These are phyloP conservation scores for Sinocyclocheilus maitianheensis DNA, from an alignment of 2,113 vertebrate species.

Conservation along the genomic window DNA sequence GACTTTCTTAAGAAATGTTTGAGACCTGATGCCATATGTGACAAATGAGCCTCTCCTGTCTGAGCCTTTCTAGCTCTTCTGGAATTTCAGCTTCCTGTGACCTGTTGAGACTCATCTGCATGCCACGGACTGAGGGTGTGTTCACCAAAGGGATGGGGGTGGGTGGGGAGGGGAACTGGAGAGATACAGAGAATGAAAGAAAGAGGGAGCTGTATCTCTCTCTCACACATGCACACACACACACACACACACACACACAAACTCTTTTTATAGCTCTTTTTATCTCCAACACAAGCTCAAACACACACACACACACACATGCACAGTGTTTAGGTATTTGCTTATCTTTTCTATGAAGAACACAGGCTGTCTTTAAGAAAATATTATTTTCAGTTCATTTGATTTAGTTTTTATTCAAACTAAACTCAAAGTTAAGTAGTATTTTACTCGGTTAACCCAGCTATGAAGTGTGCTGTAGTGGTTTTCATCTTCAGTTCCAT, in stretches of 20 bases:
- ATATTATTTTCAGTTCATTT: background rate
- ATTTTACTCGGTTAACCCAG: background rate
- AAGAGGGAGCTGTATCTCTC: constrained; percentile 60
- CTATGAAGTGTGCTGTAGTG: background rate
- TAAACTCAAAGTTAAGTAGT: background rate
- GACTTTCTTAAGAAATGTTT: constrained; percentile 15
- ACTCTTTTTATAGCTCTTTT: constrained; percentile 3
- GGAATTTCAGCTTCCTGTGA: constrained; percentile 65
- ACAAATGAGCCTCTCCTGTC: constrained; percentile 46
- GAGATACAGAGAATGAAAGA: constrained; percentile 56
- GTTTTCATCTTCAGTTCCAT: background rate
- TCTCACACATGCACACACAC: constrained; percentile 22
- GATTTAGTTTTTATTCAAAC: background rate
- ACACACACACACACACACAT: constrained; percentile 25
- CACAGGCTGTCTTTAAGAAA: background rate
- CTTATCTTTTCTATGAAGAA: background rate
- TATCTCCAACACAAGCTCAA: background rate
- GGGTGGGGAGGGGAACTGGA: background rate
- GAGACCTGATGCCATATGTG: constrained; percentile 21
- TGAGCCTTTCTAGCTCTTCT: constrained; percentile 50
- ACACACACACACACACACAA: constrained; percentile 18
- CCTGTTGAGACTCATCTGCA: constrained; percentile 68
- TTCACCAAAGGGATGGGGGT: constrained; percentile 31
- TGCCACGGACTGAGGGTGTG: constrained; percentile 59
- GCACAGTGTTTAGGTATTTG: background rate